Conservation (phyloP, 2,113 vertebrate genomes). For the Pogonocichla stellata region DNA sequence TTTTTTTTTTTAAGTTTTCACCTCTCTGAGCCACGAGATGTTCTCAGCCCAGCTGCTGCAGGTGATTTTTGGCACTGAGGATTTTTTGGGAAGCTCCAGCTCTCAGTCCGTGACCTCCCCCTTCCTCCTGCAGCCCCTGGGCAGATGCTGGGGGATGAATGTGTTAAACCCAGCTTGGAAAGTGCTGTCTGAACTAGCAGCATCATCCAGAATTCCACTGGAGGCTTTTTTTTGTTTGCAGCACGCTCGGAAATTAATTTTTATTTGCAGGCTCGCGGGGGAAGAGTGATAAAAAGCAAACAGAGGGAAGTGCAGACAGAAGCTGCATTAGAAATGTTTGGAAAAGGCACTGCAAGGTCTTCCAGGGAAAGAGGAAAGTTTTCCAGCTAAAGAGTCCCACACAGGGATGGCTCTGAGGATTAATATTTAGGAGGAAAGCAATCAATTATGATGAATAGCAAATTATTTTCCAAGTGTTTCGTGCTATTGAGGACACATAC, state of each 20-base stretch:
- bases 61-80: no score
- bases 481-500: conserved; percentile 53
- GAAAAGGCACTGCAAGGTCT: neutral
- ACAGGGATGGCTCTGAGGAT: neutral
- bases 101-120: neutral
- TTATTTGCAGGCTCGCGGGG: neutral
- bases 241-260: neutral
- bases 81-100: neutral
- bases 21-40: neutral
- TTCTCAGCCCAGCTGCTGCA: no score
- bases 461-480: conserved; percentile 49
- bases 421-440: conserved; percentile 36
- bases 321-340: neutral
- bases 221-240: neutral
- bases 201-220: neutral
- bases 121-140: neutral
- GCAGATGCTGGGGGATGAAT: neutral
- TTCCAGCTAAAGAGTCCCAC: neutral
- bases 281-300: neutral
- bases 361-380: neutral
- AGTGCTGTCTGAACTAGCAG: neutral
- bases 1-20: no score
- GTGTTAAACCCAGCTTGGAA: neutral
- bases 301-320: neutral
- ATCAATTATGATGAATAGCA: conserved; percentile 35